A percentile compares a stretch with the other conserved stretches of the same genome.
Evolutionary conservation across 2,888 invertebrate genomes (phyloP).

Genomic region (Trissolcus brochymenae): DNA sequence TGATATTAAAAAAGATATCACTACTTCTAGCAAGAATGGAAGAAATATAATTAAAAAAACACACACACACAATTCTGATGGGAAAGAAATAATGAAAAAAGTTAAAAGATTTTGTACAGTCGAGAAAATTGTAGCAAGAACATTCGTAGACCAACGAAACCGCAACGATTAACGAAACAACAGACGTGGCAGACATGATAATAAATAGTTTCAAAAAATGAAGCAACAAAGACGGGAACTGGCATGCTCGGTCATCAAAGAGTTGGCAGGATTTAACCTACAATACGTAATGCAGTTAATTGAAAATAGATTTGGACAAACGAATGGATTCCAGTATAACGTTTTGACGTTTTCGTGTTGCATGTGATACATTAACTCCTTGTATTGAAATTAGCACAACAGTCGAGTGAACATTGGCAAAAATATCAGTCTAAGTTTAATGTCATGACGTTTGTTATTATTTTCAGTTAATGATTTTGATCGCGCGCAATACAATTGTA

Average conservation of each 20-base stretch:
- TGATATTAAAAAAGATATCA: too few relatives aligned
- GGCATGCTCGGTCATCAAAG: slow-evolving; percentile 14
- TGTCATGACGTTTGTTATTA: too few relatives aligned
- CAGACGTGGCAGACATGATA: slow-evolving; percentile 24
- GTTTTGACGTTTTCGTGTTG: slow-evolving; percentile 16
- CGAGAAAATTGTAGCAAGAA: not conserved
- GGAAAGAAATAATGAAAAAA: too few relatives aligned
- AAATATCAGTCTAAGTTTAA: slow-evolving; percentile 1
- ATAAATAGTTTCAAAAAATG: slow-evolving; percentile 32
- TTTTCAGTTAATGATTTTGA: too few relatives aligned
- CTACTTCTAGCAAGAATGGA: too few relatives aligned
- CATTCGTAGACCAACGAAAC: slow-evolving; percentile 8
- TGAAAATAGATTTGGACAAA: slow-evolving; percentile 23
- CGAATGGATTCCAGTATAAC: slow-evolving; percentile 19
- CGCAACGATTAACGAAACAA: slow-evolving; percentile 10
- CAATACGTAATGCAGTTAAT: slow-evolving; percentile 18
- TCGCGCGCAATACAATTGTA: too few relatives aligned
- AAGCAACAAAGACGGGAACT: slow-evolving; percentile 17
- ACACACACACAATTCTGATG: too few relatives aligned
- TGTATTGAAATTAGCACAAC: slow-evolving; percentile 4
- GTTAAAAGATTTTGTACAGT: too few relatives aligned
- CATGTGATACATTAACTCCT: slow-evolving; percentile 13
- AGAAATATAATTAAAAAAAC: too few relatives aligned
- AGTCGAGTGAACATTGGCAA: slow-evolving; percentile 5
- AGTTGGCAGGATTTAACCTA: slow-evolving; percentile 11